Base-by-base conservation (phyloP, 1,140 invertebrate genomes). In the Platyura marginata region DNA sequence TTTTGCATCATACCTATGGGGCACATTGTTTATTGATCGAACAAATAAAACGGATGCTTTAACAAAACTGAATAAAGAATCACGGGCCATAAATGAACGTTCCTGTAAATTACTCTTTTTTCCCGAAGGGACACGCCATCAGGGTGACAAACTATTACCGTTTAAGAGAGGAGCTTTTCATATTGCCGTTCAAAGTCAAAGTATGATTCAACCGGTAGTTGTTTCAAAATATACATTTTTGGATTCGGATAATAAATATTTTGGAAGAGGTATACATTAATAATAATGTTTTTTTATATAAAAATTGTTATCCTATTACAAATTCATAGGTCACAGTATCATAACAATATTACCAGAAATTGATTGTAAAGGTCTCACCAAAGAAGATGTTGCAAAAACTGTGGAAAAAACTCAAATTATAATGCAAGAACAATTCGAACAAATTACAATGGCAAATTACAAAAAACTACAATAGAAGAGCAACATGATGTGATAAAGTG, bases 151-250 rank as follows among this genome's bases (percentile, higher is more conserved):
- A 6, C 58, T 89, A 29, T 50, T 84, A 47, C 80, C 81, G 2
- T 86, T 88, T 53, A 93, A 94, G 57, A 94, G 94, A 64, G 92
- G 91, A 1, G 89, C 86, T 2, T 96, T 95, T 63, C 85, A 94
- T 60, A 75, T 93, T 45, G 90, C 91, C 1, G 66, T 93, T 36
- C 72, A 78, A 44, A 78, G 82, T 10, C 73, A 83, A 57, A 74
- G 81, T 37, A 84, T 87, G 11, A 79, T 94, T 46, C 77, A 91
- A 52, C 90, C 90, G 0, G 72, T 94, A 1, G 80, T 92, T 21
- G 78, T 91, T n/a, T 89, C 85, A 1, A 78, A 79, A 54, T 94
- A 92, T 59, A 74, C 76, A 38, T 92, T 90, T 55, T 68, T 91
- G 44, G 81, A 82, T 50, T 67, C 72, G 38, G 70, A 76, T 49